Percentiles rank a stretch among this genome's conserved stretches.
Conservation (phyloP, 2,113 vertebrate genomes). For the Catharus minimus region DNA sequence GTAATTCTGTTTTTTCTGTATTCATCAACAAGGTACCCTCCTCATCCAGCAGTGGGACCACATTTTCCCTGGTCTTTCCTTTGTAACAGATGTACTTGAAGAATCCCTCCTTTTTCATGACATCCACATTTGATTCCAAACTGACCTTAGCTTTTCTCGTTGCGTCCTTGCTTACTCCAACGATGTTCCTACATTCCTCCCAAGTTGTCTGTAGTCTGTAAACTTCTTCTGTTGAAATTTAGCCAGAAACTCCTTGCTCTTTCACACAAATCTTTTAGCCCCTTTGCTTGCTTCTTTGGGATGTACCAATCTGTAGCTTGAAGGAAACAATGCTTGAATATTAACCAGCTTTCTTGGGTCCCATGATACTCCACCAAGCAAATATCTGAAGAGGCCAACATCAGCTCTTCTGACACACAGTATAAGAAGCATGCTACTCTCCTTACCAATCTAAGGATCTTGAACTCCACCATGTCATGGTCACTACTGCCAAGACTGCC, state of each 20-base stretch:
- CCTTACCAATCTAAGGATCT: background rate
- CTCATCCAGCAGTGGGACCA: background rate
- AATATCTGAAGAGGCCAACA: background rate
- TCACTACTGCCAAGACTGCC: background rate
- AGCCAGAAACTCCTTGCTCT: background rate
- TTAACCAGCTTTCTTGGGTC: background rate
- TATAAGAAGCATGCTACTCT: background rate
- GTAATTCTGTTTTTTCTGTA: background rate
- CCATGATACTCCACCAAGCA: background rate
- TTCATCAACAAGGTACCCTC: background rate
- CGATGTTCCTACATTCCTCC: background rate
- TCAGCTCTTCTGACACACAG: background rate
- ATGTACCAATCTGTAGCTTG: rapidly evolving
- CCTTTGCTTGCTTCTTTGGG: background rate
- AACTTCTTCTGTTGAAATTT: background rate
- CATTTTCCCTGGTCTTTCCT: background rate
- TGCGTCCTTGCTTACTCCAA: background rate
- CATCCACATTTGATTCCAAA: background rate
- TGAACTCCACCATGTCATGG: background rate
- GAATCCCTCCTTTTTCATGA: background rate
- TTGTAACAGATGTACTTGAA: background rate
- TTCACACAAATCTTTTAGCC: background rate
- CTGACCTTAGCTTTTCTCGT: rapidly evolving
- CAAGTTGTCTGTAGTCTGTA: background rate
- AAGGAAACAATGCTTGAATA: background rate